A percentile compares a stretch with the other conserved stretches of the same genome.
Evolutionary conservation across 2,113 vertebrate species (phyloP).

Genomic region (Prolemur simus): DNA sequence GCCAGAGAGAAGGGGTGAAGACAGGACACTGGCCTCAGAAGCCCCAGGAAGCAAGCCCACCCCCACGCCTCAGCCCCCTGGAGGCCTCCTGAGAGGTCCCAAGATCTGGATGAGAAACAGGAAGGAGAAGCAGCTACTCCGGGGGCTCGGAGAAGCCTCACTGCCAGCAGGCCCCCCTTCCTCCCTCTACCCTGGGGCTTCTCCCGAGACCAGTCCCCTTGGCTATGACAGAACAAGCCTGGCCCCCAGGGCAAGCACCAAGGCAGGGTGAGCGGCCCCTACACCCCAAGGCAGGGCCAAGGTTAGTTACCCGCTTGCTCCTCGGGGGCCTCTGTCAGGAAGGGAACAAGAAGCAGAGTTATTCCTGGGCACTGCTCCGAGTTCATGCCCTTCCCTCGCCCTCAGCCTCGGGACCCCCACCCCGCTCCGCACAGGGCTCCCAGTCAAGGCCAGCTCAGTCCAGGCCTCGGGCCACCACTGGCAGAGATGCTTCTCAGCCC

Average conservation of each 20-base stretch:
- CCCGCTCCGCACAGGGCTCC: not conserved
- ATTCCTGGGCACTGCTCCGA: not conserved
- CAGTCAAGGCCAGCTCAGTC: not conserved
- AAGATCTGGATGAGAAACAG: not conserved
- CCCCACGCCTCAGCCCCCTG: fast-evolving
- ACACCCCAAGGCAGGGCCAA: slow-evolving; percentile 28
- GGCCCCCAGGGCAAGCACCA: slow-evolving; percentile 59
- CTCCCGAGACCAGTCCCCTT: slow-evolving; percentile 63
- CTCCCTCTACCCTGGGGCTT: slow-evolving; percentile 18
- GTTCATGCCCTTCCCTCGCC: not conserved
- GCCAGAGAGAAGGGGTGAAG: not conserved
- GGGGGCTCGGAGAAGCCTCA: not conserved
- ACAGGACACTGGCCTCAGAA: slow-evolving; percentile 51
- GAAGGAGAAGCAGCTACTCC: not conserved
- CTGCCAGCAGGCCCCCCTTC: not conserved
- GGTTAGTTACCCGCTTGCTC: slow-evolving; percentile 78
- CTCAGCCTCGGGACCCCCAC: not conserved
- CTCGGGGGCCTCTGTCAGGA: slow-evolving; percentile 75
- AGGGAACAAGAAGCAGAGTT: slow-evolving; percentile 71
- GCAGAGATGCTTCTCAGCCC: not conserved
- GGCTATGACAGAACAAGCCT: slow-evolving; percentile 79
- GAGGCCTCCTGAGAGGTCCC: not conserved
- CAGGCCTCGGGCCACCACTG: not conserved
- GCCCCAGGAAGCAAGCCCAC: not conserved
- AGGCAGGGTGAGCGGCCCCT: slow-evolving; percentile 26